Evolutionary conservation across 2,888 invertebrate species (phyloP), one percentile per base, ranked within the genome.

Genomic region (Leuctra nigra): DNA sequence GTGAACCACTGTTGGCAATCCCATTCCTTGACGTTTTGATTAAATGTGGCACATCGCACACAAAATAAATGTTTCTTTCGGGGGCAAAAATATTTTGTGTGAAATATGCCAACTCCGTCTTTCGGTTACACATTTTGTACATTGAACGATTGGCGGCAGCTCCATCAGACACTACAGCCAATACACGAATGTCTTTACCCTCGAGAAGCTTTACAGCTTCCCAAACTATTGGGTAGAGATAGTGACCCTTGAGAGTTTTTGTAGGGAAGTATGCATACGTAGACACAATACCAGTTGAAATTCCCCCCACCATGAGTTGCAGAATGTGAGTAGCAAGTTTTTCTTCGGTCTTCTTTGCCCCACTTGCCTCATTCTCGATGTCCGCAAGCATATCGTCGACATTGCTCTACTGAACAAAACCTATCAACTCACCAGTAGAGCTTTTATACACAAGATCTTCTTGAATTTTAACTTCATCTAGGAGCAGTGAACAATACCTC

Each of bases 381-480:
- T 48, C 14, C 6, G 14, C 14, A 1, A 48, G n/a, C 2, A 48
- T 25, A 4, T 25, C 2, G 18, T 48, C 33, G 7, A 29, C 33
- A 14, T 25, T 29, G 33, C 29, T 29, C 29, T 29, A 16, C 14
- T 48, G 16, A 1, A 48, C 48, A 25, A 48, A 48, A 3, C 48
- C 48, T 2, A 44, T 48, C 16, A 48, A 18, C 14, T 48, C 48
- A 1, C 48, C 48, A 6, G 48, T 48, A 4, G 14, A 7, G 25
- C 48, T 14, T 29, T 48, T 48, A 14, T 6, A 48, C 2, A 47
- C 23, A 2, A 47, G 47, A 16, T 47, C 24, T 25, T 47, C 47
- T 14, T 48, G 48, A 16, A 48, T 29, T 14, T 48, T 48, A 3
- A 48, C 29, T 18, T 48, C 48, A 29, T 48, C 48, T 2, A 29